Conservation (phyloP, 2,113 vertebrate genomes). For the Oreochromis aureus region DNA sequence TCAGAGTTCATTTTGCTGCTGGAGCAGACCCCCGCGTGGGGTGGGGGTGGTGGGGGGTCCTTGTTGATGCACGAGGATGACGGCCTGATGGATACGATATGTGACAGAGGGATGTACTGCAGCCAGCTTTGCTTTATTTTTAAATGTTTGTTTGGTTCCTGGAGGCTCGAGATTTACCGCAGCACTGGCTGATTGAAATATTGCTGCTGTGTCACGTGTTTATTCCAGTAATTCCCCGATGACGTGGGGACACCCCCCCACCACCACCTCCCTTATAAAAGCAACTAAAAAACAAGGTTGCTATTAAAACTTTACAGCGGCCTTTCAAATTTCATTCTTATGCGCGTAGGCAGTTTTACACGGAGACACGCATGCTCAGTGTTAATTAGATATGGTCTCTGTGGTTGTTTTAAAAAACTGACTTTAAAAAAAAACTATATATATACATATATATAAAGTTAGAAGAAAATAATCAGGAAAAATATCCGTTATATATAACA, state of each 20-base stretch:
- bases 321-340: neutral
- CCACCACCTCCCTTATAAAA: accelerated
- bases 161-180: neutral
- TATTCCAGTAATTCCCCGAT: slow-evolving; percentile 3
- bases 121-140: neutral
- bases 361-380: neutral
- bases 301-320: neutral
- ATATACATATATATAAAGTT: neutral
- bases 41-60: neutral
- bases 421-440: neutral
- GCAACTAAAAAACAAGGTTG: neutral
- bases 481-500: neutral
- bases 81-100: neutral
- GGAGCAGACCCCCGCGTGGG: neutral
- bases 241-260: neutral
- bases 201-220: slow-evolving; percentile 37
- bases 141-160: neutral
- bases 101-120: neutral
- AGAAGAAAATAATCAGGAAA: neutral
- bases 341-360: neutral
- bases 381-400: neutral
- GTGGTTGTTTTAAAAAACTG: neutral
- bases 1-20: neutral
- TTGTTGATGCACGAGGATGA: neutral
- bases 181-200: neutral